These are phyloP conservation scores for Ursus arctos DNA, from an alignment of 2,113 vertebrate genomes.

Conservation along the genomic window DNA sequence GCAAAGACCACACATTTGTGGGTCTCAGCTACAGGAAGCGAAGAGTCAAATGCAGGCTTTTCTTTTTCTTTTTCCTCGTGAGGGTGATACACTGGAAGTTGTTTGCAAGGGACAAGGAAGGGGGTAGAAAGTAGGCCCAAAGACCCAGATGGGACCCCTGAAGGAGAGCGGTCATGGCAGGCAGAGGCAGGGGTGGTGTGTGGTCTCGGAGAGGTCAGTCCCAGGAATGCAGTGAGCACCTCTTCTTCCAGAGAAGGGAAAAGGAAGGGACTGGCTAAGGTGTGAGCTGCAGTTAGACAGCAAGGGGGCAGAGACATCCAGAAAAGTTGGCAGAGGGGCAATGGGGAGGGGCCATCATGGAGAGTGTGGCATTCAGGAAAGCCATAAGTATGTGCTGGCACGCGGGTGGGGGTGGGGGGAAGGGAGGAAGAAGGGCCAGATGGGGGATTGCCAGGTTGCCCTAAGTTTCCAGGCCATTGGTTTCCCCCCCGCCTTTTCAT, in stretches of 20 bases:
- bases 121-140: neutral
- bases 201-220: neutral
- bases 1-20: neutral
- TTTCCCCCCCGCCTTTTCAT: neutral
- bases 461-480: neutral
- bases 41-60: neutral
- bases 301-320: neutral
- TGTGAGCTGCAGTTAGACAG: neutral
- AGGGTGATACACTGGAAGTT: neutral
- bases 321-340: neutral
- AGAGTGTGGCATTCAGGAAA: neutral
- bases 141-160: neutral
- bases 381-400: too few relatives aligned
- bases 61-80: neutral
- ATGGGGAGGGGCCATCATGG: neutral
- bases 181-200: accelerated
- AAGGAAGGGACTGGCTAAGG: neutral
- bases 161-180: neutral
- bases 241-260: neutral
- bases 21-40: neutral
- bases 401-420: accelerated
- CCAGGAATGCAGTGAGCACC: accelerated
- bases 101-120: neutral
- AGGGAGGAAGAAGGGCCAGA: neutral
- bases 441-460: neutral